Base-by-base conservation (phyloP, 2,888 invertebrate genomes). In the Zonitis immaculata region DNA sequence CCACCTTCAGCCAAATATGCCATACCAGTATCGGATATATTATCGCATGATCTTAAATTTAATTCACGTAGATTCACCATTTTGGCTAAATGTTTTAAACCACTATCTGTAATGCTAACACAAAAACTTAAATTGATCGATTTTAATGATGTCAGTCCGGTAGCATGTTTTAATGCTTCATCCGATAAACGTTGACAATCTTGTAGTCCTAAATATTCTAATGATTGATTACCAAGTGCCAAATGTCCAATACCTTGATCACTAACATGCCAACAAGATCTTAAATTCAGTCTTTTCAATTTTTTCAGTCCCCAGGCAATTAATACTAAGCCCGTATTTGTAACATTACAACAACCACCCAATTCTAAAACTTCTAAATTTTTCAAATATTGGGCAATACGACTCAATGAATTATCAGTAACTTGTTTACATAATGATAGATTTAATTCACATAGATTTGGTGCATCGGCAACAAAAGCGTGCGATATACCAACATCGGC, bases 101-200 rank as follows among this genome's bases (percentile, higher is more conserved):
- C 95, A 51, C 88, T 87, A 74, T 96, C 95, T n/a, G 94, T 94
- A 57, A 96, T 89, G 64, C 91, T 91, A 9, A 93, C 90, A 78
- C 95, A 96, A 76, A 96, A 96, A 65, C 93, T 93, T 39, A 96
- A 82, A 76, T 96, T 96, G 67, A 96, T 88, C 60, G 88, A 87
- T 75, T 88, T 88, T 49, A 96, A 81, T 63, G 84, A 82, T 58
- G 85, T 84, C 68, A 96, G 82, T 62, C 93, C 93, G 58, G 85
- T 81, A 60, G 92, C 88, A 75, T 93, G 89, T 67, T 87, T 88
- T 59, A 96, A 79, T 7, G 93, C 89, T 70, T 94, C 93, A 76
- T 96, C 96, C 57, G 92, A 91, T 56, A 96, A 79, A 70, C 94
- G 85, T 78, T 95, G 95, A 78, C 95, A 96, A 79, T 96, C 96